phyloP scores from a whole-genome alignment of 2,888 invertebrate genomes.

The Sepiola atlantica region DNA sequence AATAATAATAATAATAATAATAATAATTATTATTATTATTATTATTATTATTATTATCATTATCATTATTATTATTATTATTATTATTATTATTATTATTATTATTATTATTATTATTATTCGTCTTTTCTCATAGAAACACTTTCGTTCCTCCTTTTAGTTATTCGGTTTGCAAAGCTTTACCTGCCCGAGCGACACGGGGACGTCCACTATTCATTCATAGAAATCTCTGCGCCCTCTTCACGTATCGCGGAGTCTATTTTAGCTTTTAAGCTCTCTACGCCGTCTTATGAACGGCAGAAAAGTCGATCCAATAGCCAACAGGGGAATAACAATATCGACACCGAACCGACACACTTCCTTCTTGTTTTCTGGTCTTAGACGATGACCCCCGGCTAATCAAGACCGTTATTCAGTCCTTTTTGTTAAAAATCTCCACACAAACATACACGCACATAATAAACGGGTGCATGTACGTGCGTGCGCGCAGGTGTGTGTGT shows the following conservation, averaged over 20 bases:
- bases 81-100: background rate
- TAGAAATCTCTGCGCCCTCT: background rate
- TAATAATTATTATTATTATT: too few relatives aligned
- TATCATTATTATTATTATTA: background rate
- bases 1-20: too few relatives aligned
- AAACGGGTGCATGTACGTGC: background rate
- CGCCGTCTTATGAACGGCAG: background rate
- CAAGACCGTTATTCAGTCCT: background rate
- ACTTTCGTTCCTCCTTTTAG: background rate
- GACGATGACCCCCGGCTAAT: background rate
- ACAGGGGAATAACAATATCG: background rate
- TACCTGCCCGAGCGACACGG: background rate
- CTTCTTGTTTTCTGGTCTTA: background rate
- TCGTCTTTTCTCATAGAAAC: background rate
- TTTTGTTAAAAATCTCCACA: background rate
- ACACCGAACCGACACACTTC: slow-evolving; percentile 1
- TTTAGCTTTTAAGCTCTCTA: background rate
- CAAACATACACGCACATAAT: background rate
- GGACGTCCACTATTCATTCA: background rate
- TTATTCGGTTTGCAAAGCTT: background rate
- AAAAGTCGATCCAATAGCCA: background rate
- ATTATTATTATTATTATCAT: background rate
- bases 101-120: background rate
- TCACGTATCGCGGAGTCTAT: background rate
- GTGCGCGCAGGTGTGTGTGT: background rate